Percentiles rank a stretch among this genome's conserved stretches.
These are phyloP conservation scores for Sinocyclocheilus grahami DNA, from an alignment of 2,113 vertebrate genomes.

Conservation along the genomic window DNA sequence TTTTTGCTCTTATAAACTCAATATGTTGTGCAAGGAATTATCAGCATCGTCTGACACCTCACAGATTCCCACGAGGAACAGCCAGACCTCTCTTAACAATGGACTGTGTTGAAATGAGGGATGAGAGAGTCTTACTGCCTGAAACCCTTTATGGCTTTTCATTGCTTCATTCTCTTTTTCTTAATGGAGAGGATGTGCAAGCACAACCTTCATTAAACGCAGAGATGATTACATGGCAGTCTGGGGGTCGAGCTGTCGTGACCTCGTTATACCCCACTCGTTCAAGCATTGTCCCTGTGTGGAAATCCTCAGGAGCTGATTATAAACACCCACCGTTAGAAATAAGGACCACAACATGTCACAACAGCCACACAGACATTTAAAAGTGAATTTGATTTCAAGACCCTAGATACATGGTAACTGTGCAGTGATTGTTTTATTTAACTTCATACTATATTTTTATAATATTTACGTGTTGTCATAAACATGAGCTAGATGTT, in stretches of 20 bases:
- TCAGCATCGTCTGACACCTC: conserved; percentile 26
- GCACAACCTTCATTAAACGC: conserved; percentile 51
- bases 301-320: not conserved
- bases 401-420: not conserved
- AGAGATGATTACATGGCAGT: conserved; percentile 42
- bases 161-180: conserved; percentile 43
- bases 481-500: no score
- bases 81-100: conserved; percentile 36
- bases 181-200: conserved; percentile 36
- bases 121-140: conserved; percentile 3
- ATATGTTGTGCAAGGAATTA: not conserved
- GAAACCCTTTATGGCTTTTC: conserved; percentile 40
- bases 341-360: not conserved
- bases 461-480: not conserved
- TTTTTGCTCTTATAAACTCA: not conserved
- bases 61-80: conserved; percentile 3
- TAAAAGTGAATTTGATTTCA: not conserved
- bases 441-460: not conserved
- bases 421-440: not conserved
- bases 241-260: not conserved
- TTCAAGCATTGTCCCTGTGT: not conserved
- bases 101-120: not conserved
- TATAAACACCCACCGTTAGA: not conserved
- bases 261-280: not conserved
- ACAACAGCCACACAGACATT: not conserved